Base-by-base conservation (phyloP, 2,888 invertebrate species). In the Hirtodrosophila trivittata region DNA sequence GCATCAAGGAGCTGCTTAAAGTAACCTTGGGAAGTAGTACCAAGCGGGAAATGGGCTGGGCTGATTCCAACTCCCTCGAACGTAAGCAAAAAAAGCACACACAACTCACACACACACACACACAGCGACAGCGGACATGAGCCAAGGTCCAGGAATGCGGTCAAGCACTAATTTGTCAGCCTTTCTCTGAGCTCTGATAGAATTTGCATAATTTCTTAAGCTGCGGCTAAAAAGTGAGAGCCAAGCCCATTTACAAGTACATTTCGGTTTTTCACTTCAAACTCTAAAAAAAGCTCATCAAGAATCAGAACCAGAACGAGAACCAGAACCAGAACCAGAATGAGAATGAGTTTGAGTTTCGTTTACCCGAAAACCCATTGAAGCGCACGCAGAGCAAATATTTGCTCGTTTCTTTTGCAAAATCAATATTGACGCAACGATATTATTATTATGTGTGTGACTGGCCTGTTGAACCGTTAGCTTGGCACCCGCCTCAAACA, bases 351-450 rank as follows among this genome's bases (percentile, higher is more conserved):
- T n/a, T n/a, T n/a, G n/a, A n/a, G n/a, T n/a, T n/a, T n/a, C n/a
- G 38, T 21, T 21, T 21, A 3, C 18, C 12, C n/a, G 33, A 14
- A 43, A 25, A n/a, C 6, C 30, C 25, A 57, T 30, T 30, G 38
- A 58, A 55, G 18, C 46, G 28, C 51, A 56, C 14, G 71, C 45
- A 66, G 26, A 50, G 52, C 50, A 66, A 80, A 84, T 81, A 77
- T 86, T 84, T 81, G 66, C 59, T 39, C 33, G 55, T 26, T 21
- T 18, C 55, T 86, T 81, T 84, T 43, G 77, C 81, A 74, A 84
- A 77, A 75, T 84, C 85, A 86, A 81, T 86, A 81, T 81, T 81
- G 86, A 82, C 82, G 81, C 73, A 83, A 83, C 57, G 21, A 35
- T 13, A 43, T 18, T 21, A 21, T n/a, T 21, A 21, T 21, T 21